Percentiles rank a stretch among this genome's conserved stretches.
Conservation (phyloP, 2,797 vertebrate genomes). For the Phrynocephalus forsythii region DNA sequence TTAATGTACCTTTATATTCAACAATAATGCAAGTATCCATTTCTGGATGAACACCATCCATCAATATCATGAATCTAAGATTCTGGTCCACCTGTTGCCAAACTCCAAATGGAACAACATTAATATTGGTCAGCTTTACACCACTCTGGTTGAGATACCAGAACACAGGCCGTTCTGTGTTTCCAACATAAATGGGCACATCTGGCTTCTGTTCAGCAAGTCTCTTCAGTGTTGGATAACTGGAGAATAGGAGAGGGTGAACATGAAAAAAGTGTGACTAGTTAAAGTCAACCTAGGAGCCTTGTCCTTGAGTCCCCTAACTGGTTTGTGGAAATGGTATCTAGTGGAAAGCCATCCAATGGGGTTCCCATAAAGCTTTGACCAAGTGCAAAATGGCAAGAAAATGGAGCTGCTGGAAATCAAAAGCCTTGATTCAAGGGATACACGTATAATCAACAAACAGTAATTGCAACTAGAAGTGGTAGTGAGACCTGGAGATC, state of each 20-base stretch:
- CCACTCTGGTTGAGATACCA: conserved; percentile 81
- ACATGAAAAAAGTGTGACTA: neutral
- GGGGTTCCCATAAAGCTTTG: neutral
- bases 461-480: too few relatives aligned
- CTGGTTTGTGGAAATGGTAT: neutral
- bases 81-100: conserved; percentile 83
- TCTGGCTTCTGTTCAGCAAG: conserved; percentile 78
- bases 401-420: too few relatives aligned
- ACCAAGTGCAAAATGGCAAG: too few relatives aligned
- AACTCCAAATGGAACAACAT: conserved; percentile 80
- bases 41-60: conserved; percentile 86
- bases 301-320: neutral
- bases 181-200: conserved; percentile 84
- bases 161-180: conserved; percentile 84
- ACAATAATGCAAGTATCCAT: conserved; percentile 88
- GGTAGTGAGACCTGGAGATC: too few relatives aligned
- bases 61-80: conserved; percentile 86
- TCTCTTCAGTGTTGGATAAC: conserved; percentile 81
- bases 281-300: neutral
- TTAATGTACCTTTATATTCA: conserved; percentile 84
- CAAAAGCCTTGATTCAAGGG: too few relatives aligned
- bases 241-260: conserved; percentile 50
- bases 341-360: neutral
- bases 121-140: conserved; percentile 82
- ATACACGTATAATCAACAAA: too few relatives aligned